Conservation (phyloP, 2,113 vertebrate genomes). For the Uria lomvia region DNA sequence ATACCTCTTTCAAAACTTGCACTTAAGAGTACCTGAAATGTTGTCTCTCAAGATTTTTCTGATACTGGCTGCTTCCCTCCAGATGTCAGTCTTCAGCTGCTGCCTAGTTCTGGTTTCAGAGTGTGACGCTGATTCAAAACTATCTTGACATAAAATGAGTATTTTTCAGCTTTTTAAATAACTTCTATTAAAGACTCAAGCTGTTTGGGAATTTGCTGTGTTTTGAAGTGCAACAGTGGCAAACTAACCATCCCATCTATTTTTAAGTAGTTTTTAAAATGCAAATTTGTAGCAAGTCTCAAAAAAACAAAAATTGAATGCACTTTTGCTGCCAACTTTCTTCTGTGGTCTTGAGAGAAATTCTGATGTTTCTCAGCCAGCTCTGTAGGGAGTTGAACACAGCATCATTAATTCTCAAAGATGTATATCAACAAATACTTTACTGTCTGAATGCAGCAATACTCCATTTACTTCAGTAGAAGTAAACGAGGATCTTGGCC, state of each 20-base stretch:
- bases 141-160: not conserved
- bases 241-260: not conserved
- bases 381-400: not conserved
- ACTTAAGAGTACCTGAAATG: not conserved
- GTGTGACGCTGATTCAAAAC: not conserved
- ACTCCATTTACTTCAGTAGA: not conserved
- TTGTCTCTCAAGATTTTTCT: not conserved
- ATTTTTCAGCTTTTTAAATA: not conserved
- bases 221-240: not conserved
- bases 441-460: not conserved
- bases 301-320: not conserved
- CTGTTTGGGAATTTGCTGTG: not conserved
- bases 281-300: not conserved
- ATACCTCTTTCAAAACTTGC: not conserved
- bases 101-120: not conserved
- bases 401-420: not conserved
- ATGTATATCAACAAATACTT: not conserved
- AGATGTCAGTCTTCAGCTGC: not conserved
- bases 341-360: not conserved
- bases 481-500: not conserved
- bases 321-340: not conserved
- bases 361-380: not conserved
- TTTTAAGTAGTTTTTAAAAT: not conserved
- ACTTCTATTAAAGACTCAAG: not conserved
- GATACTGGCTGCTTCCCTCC: not conserved